phyloP scores from a whole-genome alignment of 2,797 vertebrate species.

The Acanthurus leucopareius region DNA sequence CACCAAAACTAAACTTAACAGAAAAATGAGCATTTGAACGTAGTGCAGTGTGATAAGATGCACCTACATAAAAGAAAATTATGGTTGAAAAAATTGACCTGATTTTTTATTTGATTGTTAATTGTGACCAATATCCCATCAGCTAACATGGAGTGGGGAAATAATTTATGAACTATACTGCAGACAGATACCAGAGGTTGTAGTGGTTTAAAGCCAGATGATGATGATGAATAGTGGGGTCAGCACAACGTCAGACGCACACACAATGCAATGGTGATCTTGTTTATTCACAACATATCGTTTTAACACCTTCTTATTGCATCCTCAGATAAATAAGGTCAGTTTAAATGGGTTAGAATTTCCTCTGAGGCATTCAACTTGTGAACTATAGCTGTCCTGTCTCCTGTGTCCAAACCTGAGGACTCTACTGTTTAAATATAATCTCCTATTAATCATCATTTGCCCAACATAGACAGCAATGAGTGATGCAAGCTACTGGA shows the following conservation, averaged over 20 bases:
- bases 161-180: too few species aligned
- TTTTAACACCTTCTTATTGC: conserved; percentile 41
- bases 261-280: conserved; percentile 9
- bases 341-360: conserved; percentile 62
- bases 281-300: conserved; percentile 39
- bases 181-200: too few species aligned
- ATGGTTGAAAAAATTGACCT: too few species aligned
- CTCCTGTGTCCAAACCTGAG: conserved; percentile 32
- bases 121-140: too few species aligned
- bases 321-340: conserved; percentile 60
- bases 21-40: too few species aligned
- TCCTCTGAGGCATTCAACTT: conserved; percentile 43
- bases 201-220: too few species aligned
- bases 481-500: neutral
- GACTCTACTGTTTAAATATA: conserved; percentile 44
- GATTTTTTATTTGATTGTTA: too few species aligned
- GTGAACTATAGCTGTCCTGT: conserved; percentile 45
- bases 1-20: too few species aligned
- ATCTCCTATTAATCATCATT: conserved; percentile 44
- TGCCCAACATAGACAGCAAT: neutral
- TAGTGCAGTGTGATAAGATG: too few species aligned
- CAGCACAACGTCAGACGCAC: neutral
- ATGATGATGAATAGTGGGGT: too few species aligned
- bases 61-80: too few species aligned
- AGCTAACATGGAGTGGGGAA: too few species aligned